A percentile compares a stretch with the other conserved stretches of the same genome.
phyloP scores from a whole-genome alignment of 2,797 vertebrate species.

The Chiroxiphia lanceolata region DNA sequence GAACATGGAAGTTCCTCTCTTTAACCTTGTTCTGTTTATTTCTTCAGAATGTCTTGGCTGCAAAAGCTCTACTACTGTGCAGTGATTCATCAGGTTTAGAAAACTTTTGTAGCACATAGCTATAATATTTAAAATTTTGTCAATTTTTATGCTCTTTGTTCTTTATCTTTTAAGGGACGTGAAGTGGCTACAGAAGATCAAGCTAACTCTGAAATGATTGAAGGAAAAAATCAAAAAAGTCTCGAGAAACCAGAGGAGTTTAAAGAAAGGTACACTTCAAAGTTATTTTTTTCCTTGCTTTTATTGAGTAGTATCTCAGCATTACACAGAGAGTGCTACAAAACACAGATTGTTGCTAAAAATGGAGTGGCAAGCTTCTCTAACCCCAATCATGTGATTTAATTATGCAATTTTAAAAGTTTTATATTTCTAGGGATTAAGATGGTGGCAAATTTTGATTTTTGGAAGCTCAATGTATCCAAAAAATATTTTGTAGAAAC shows the following conservation, averaged over 20 bases:
- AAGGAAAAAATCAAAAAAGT: constrained; percentile 49
- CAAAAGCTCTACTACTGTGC: not conserved
- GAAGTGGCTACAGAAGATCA: constrained; percentile 54
- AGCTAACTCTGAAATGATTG: constrained; percentile 29
- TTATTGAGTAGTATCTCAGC: not conserved
- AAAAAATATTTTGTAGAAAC: not conserved
- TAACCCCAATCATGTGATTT: not conserved
- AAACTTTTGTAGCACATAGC: not conserved
- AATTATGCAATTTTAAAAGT: not conserved
- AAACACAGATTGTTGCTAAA: not conserved
- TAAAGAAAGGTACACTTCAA: constrained; percentile 69
- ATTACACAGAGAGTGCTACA: not conserved
- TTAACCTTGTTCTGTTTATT: not conserved
- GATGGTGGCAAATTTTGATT: not conserved
- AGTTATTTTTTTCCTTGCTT: not conserved
- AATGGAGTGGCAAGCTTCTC: not conserved
- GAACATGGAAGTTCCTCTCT: not conserved
- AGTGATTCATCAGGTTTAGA: not conserved
- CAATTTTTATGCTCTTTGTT: not conserved
- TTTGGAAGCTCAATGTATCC: not conserved
- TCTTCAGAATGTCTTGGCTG: not conserved
- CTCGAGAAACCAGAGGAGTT: constrained; percentile 55
- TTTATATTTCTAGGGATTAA: not conserved
- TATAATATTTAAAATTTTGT: not conserved
- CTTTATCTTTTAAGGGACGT: constrained; percentile 60